Evolutionary conservation across 2,888 invertebrate genomes (phyloP), one percentile per base, ranked within the genome.

Genomic region (Drosophila recens): DNA sequence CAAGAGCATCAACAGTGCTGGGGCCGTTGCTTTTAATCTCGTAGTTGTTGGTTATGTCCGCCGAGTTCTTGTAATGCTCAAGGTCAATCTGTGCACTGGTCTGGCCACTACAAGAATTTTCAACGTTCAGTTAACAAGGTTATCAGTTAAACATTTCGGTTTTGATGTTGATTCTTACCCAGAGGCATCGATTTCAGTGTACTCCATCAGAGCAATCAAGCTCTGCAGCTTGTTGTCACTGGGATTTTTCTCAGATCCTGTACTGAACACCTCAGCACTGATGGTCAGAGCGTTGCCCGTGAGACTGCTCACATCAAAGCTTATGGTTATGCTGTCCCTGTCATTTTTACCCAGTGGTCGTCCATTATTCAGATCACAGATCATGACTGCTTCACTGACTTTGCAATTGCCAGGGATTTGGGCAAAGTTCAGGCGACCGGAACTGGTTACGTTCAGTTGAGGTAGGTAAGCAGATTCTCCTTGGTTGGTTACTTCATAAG

Each of bases 391-490:
- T 1, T 85, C 87, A 43, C 72, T 72, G 3, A 82, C 75, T 36
- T 87, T 85, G 67, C 93, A 93, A 30, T 90, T 90, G 11, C 92
- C 89, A 0, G 93, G 93, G 20, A 90, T 91, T 64, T 90, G 90
- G 1, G 92, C 91, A 52, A 93, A 92, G 13, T 87, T 85, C 80
- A 92, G 82, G 3, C 87, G 90, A 64, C 92, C 90, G 2, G 94
- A 93, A 36, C 94, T 91, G 11, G 91, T 91, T 2, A 94, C 90
- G 58, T 92, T 90, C 27, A 94, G 79, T 80, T 93, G 92, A 0
- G 94, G 93, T 48, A 93, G 86, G 76, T 93, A 94, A 4, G 94
- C 94, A 1, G 93, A 92, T 80, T 94, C 94, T 0, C 93, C 93
- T 0, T 70, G 72, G 75, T 94, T 94, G 4, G 75, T 83, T 1